Evolutionary conservation across 2,888 invertebrate species (phyloP).

Genomic region (Folsomia manolachei): DNA sequence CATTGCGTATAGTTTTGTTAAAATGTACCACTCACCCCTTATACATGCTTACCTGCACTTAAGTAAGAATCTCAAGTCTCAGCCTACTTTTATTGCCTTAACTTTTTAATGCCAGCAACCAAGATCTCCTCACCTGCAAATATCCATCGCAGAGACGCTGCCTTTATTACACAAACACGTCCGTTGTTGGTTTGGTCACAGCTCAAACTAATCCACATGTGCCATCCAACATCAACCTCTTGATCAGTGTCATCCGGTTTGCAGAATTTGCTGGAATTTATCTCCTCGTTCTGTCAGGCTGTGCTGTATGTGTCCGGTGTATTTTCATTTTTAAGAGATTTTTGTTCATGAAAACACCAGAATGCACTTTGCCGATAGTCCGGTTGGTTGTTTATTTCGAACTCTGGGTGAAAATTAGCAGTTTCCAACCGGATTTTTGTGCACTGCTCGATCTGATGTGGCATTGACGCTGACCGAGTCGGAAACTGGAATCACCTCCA

Average conservation of each 20-base stretch:
- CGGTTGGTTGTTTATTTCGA: too few species aligned
- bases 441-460: too few species aligned
- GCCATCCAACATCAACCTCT: not conserved
- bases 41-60: too few species aligned
- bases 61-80: not conserved
- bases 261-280: not conserved
- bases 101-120: too few species aligned
- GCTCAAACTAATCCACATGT: not conserved
- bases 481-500: not conserved
- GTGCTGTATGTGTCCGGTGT: too few species aligned
- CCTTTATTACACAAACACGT: conserved; percentile 8
- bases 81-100: too few species aligned
- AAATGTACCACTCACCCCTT: not conserved
- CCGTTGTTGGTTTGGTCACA: not conserved
- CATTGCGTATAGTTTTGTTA: not conserved
- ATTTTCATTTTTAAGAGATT: too few species aligned
- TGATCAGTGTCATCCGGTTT: not conserved
- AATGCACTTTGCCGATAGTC: too few species aligned
- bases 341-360: too few species aligned
- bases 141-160: not conserved
- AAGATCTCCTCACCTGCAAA: not conserved
- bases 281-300: not conserved
- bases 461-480: too few species aligned
- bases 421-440: too few species aligned
- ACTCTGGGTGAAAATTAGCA: too few species aligned